Evolutionary conservation across 2,113 vertebrate species (phyloP).

Genomic region (Lates calcarifer): DNA sequence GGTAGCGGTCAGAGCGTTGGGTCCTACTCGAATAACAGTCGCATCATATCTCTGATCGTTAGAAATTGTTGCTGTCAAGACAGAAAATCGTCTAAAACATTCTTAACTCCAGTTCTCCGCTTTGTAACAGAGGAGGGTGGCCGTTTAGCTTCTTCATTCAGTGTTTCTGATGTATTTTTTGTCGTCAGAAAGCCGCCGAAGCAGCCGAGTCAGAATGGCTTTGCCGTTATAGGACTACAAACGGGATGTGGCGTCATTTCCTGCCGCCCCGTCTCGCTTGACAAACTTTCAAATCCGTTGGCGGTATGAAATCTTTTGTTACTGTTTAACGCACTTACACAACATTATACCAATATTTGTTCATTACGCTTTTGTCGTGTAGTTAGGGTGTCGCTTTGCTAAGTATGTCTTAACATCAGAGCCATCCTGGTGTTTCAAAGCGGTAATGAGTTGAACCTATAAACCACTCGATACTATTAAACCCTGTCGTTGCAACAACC

Average conservation of each 20-base stretch:
- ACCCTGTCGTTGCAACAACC: background rate
- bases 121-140: background rate
- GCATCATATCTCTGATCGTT: background rate
- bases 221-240: slow-evolving; percentile 29
- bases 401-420: background rate
- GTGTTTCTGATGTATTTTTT: background rate
- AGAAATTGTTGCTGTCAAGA: background rate
- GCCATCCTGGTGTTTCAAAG: background rate
- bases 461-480: background rate
- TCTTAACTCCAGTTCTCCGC: rapidly evolving
- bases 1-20: slow-evolving; percentile 37
- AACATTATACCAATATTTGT: background rate
- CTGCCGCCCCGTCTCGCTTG: background rate
- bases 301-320: slow-evolving; percentile 51
- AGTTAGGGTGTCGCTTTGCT: background rate
- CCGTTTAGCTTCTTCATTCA: background rate
- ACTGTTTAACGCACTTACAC: background rate
- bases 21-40: slow-evolving; percentile 28
- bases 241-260: slow-evolving; percentile 54
- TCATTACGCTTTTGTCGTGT: background rate
- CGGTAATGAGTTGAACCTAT: too few species aligned
- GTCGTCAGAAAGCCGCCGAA: background rate
- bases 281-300: slow-evolving; percentile 58
- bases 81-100: background rate
- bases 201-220: background rate